Evolutionary conservation across 2,113 vertebrate species (phyloP), one percentile per base, ranked within the genome.

Genomic region (Xyliphius kryptos): DNA sequence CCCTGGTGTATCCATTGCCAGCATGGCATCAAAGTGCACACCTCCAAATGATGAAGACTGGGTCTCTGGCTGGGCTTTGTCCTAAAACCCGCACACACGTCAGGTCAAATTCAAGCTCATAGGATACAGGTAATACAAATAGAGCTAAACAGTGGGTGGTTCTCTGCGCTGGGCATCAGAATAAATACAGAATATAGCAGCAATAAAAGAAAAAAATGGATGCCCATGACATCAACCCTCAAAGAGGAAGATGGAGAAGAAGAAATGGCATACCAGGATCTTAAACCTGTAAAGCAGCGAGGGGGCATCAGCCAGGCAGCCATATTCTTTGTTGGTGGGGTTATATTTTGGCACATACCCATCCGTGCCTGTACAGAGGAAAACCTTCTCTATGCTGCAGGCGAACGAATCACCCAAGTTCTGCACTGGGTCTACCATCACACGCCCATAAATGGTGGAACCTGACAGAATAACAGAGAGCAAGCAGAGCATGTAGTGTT

Each of bases 361-460:
- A 2, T 90, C 85, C 0, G 85, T 79, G 10, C 86, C 88, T 0
- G 87, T 85, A 74, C 88, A 91, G 37, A 92, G 82, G 73, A 94
- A 88, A 22, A 90, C 81, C 71, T 90, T 87, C 76, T 89, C 83
- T 0, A 84, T 89, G 67, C 57, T 84, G 71, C 87, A 91, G 64
- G 73, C 81, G 78, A 92, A 91, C 9, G 87, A 89, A 47, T 83
- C 83, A 0, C 86, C 82, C 12, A 91, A 76, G 71, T 90, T 91
- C 81, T 91, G 87, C 71, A 89, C 84, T 2, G 89, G 85, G 63
- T 88, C 88, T 69, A 89, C 83, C 86, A 88, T 88, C 60, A 88
- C 82, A 15, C 76, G 72, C 0, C 83, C 85, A 1, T 72, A 87
- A 66, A 89, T 87, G 1, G 63, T 74, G 21, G 87, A 86, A 21